These are phyloP conservation scores for Pyralis farinalis DNA, from an alignment of 2,888 invertebrate genomes.

Conservation along the genomic window DNA sequence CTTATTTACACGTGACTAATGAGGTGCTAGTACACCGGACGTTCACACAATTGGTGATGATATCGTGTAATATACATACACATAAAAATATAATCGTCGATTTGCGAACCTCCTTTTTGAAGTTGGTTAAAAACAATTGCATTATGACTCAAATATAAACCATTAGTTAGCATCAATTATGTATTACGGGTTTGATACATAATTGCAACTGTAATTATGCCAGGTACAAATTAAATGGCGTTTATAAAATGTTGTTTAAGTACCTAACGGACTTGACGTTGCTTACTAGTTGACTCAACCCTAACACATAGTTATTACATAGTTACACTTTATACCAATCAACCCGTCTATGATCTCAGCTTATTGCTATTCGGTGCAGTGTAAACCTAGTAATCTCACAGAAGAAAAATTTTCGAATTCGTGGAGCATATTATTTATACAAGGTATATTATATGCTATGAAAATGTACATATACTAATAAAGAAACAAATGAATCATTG, in stretches of 20 bases:
- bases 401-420: too few species aligned
- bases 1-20: too few species aligned
- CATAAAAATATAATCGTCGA: too few species aligned
- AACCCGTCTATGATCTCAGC: constrained; percentile 60
- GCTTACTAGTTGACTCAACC: constrained; percentile 17
- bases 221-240: constrained; percentile 20
- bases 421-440: too few species aligned
- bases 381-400: too few species aligned
- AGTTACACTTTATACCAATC: constrained; percentile 31
- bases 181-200: constrained; percentile 20
- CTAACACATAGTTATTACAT: constrained; percentile 16
- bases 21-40: too few species aligned
- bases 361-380: constrained; percentile 43
- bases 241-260: constrained; percentile 16
- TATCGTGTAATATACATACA: too few species aligned
- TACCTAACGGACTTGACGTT: constrained; percentile 13
- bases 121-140: too few species aligned
- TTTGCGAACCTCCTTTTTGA: too few species aligned
- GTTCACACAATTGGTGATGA: too few species aligned
- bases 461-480: neutral
- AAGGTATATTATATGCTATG: too few species aligned
- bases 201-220: constrained; percentile 22
- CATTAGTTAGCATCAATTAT: constrained; percentile 11
- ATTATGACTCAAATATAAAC: too few species aligned
- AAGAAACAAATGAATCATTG: constrained; percentile 5